A percentile compares a stretch with the other conserved stretches of the same genome.
phyloP scores from a whole-genome alignment of 2,888 invertebrate genomes.

The Dromius quadrimaculatus region DNA sequence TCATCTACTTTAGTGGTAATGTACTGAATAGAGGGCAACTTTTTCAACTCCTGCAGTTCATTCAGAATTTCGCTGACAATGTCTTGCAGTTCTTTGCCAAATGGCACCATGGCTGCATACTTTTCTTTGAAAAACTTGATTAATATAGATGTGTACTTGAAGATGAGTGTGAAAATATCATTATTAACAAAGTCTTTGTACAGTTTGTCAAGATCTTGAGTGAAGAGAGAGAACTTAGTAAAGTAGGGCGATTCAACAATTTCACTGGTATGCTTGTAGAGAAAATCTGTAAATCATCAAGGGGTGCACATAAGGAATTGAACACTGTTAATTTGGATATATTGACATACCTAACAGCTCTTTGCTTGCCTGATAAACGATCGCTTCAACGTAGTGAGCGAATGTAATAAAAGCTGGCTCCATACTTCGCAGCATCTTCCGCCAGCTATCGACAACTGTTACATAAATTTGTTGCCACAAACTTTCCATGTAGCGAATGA shows the following conservation, averaged over 20 bases:
- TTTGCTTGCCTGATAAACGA: slow-evolving; percentile 79
- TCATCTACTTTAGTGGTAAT: slow-evolving; percentile 72
- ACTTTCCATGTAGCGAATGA: slow-evolving; percentile 79
- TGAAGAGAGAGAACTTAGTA: slow-evolving; percentile 82
- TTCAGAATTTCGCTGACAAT: slow-evolving; percentile 73
- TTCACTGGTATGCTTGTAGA: slow-evolving; percentile 83
- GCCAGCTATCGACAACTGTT: slow-evolving; percentile 78
- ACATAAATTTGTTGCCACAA: slow-evolving; percentile 78
- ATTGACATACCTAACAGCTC: slow-evolving; percentile 72
- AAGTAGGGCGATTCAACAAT: slow-evolving; percentile 85
- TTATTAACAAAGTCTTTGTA: slow-evolving; percentile 83
- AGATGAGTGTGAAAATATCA: slow-evolving; percentile 82
- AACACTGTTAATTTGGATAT: slow-evolving; percentile 35
- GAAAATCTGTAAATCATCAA: slow-evolving; percentile 72
- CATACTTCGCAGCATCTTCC: slow-evolving; percentile 77
- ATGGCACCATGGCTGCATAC: slow-evolving; percentile 76
- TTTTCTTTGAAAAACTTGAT: slow-evolving; percentile 77
- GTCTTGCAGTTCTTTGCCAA: slow-evolving; percentile 75
- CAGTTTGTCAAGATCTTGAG: slow-evolving; percentile 83
- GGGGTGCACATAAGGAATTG: neutral
- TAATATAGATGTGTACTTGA: slow-evolving; percentile 78
- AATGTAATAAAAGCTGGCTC: slow-evolving; percentile 84
- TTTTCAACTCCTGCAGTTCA: slow-evolving; percentile 73
- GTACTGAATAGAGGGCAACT: slow-evolving; percentile 73
- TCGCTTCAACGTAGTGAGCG: slow-evolving; percentile 80